Base-by-base conservation (phyloP, 2,113 vertebrate genomes). In the Microtus ochrogaster region DNA sequence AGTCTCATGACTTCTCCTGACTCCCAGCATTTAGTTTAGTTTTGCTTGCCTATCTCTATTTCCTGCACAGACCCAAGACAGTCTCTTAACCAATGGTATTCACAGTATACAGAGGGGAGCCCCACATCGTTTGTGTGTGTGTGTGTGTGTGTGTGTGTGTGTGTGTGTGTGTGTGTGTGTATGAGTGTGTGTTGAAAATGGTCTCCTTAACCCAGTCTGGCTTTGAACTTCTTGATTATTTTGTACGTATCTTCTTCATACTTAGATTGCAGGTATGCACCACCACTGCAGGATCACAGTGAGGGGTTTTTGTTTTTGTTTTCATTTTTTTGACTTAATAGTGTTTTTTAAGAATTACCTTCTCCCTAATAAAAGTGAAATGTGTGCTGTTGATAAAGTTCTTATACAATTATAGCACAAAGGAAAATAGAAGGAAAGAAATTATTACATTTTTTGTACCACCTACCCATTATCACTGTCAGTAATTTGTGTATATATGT, bases 351-450 rank as follows among this genome's bases (percentile, higher is more conserved):
- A 84, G 26, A 90, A 55, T 65, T 61, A 1, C 3, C 0, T 68
- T 95, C 78, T 89, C 2, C 33, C 79, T 89, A 81, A 49, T 44
- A 86, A 77, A 92, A 88, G 65, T 81, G 1, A 89, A 89, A 94
- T 49, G 28, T 41, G 11, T 65, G 16, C 4, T 76, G 3, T n/a
- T 72, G 7, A 22, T 52, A 86, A 87, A 33, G 52, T 90, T 21
- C 22, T 4, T 90, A 9, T 81, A n/a, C 88, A 81, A 36, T 5
- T n/a, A 72, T 0, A 33, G 65, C 36, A 58, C 7, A 36, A 92
- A 94, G 66, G 10, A 36, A 49, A 83, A 68, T 28, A 90, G 70
- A 73, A 73, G 70, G 58, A 22, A 79, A 73, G 22, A 84, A 90
- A 66, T 36, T 63, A 65, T 39, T 81, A 14, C 52, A 44, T 68